Evolutionary conservation across 1,140 invertebrate genomes (phyloP), one percentile per base, ranked within the genome.

Genomic region (Acromyrmex charruanus): DNA sequence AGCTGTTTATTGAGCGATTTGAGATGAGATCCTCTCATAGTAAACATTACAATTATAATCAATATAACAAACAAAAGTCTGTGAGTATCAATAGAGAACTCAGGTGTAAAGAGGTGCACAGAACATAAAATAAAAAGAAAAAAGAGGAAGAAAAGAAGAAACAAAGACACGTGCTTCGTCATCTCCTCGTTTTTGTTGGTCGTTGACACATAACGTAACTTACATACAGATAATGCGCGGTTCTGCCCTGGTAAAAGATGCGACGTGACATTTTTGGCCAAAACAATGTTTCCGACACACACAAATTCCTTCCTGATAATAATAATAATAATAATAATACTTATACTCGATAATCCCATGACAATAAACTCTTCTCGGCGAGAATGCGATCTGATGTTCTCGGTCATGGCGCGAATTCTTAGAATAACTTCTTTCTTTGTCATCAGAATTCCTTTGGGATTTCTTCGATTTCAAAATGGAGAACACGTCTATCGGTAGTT

Each of bases 171-270:
- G n/a, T 68, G 35, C 18, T 35, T 9, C 25, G 25, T 25, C 6
- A 25, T 35, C 49, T 44, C 12, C 63, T 79, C 49, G 44, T 14
- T 28, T 39, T 53, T 25, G 31, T 31, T 79, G 59, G 31, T 68
- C 21, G 6, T 81, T 81, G 65, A 81, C 65, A 58, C 65, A 31
- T 58, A 80, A 80, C 16, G 21, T 21, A 39, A 80, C 59, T 28
- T 49, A 49, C 10, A 12, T 14, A 9, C 14, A 44, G 10, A 1
- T 80, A 69, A 80, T 51, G 16, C 21, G 49, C 49, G 21, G 9
- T n/a, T 69, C 28, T 66, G 65, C 9, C 31, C 31, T n/a, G n/a
- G 3, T 14, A 18, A 21, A 16, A 77, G 10, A 66, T 21, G 77
- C 61, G 5, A n/a, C 39, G 2, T 49, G 49, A 53, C 4, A 18